These are phyloP conservation scores for Peromyscus polionotus DNA, from an alignment of 2,113 vertebrate genomes.

Conservation along the genomic window DNA sequence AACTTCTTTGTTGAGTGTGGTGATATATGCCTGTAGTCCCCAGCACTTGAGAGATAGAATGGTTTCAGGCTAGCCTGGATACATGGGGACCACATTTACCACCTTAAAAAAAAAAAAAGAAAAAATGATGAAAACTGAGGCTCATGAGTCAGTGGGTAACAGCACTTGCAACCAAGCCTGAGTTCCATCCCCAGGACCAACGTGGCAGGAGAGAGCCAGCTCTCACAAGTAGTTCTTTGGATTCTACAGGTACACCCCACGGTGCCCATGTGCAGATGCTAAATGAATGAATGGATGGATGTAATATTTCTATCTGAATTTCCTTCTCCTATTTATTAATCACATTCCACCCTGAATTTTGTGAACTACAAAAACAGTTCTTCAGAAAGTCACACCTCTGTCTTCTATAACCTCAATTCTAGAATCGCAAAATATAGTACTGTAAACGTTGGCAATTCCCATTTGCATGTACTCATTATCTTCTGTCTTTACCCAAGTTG, in stretches of 20 bases:
- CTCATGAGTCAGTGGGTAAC: too few relatives aligned
- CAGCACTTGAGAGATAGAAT: too few relatives aligned
- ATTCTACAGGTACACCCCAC: neutral
- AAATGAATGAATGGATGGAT: neutral
- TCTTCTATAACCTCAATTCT: neutral
- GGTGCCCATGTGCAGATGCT: too few relatives aligned
- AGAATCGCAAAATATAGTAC: neutral
- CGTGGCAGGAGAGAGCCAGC: neutral
- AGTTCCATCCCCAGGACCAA: neutral
- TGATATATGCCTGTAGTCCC: neutral
- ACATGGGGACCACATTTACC: neutral
- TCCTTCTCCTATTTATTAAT: slow-evolving; percentile 48
- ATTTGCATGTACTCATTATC: neutral
- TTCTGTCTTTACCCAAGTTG: slow-evolving; percentile 14
- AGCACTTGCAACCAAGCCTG: neutral
- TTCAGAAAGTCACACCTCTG: slow-evolving; percentile 10
- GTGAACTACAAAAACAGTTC: slow-evolving; percentile 50
- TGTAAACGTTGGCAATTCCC: neutral
- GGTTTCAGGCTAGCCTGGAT: neutral
- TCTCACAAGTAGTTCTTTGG: neutral
- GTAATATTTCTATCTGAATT: neutral
- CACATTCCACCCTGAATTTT: slow-evolving; percentile 37
- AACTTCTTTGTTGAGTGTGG: slow-evolving; percentile 6
- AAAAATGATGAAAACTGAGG: neutral
- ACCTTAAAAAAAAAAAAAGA: neutral